phyloP scores from a whole-genome alignment of 2,797 vertebrate species.

The Chiloscyllium punctatum region DNA sequence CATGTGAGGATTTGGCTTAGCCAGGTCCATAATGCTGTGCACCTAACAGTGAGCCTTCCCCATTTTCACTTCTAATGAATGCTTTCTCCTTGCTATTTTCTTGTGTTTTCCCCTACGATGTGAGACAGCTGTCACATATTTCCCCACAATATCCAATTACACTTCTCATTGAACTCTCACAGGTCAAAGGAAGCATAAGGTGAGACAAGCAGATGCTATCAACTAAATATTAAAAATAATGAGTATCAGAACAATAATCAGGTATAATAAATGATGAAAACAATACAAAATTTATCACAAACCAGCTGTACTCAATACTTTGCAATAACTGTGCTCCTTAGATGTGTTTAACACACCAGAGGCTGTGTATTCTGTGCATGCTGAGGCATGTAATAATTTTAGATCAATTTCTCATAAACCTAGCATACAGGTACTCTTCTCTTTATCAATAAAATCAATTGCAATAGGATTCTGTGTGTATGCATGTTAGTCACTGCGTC shows the following conservation, averaged over 20 bases:
- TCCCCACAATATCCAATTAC: neutral
- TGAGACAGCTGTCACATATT: neutral
- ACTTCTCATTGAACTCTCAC: neutral
- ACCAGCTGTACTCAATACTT: neutral
- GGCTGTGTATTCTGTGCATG: neutral
- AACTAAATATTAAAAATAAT: neutral
- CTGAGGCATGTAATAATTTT: neutral
- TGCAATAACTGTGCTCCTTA: neutral
- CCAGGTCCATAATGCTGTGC: neutral
- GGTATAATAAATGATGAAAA: neutral
- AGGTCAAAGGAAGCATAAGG: neutral
- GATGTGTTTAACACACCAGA: neutral
- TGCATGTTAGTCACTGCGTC: neutral
- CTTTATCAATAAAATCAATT: conserved; percentile 4
- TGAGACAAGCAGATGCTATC: neutral
- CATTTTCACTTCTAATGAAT: neutral
- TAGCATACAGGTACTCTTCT: neutral
- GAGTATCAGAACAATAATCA: neutral
- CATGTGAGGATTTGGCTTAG: no score
- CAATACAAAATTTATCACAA: neutral
- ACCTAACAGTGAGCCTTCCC: neutral
- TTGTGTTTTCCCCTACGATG: neutral
- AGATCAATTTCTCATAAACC: neutral
- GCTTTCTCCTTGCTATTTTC: neutral
- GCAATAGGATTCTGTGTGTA: neutral